Evolutionary conservation across 2,797 vertebrate genomes (phyloP).

Genomic region (Xenops minutus): DNA sequence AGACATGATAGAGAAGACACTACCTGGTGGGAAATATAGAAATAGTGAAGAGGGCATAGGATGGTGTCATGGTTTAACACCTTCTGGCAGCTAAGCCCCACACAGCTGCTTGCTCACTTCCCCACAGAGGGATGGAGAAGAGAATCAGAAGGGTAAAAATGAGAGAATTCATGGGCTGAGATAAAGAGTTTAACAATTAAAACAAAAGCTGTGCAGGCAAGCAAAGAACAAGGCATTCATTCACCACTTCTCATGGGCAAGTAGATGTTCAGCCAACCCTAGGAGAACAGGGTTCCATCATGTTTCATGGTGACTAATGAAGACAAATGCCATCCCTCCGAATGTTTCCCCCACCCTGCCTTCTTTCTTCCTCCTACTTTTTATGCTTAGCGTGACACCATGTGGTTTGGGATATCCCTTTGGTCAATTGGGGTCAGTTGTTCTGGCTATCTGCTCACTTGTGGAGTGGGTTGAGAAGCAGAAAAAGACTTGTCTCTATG

Average conservation of each 20-base stretch:
- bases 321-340: not conserved
- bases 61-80: not conserved
- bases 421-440: not conserved
- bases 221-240: not conserved
- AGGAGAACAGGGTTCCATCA: not conserved
- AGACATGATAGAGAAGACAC: not conserved
- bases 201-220: rapidly evolving
- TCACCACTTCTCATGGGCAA: not conserved
- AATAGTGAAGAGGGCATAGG: not conserved
- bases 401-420: too few species aligned
- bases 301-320: rapidly evolving
- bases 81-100: rapidly evolving
- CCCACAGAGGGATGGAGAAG: rapidly evolving
- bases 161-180: not conserved
- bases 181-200: not conserved
- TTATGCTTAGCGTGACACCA: not conserved
- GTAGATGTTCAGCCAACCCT: not conserved
- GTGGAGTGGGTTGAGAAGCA: not conserved
- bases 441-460: not conserved
- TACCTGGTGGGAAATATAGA: not conserved
- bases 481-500: not conserved
- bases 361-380: not conserved
- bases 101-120: rapidly evolving
- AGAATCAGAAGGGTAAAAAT: not conserved
- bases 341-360: rapidly evolving